These are phyloP conservation scores for Diachasmimorpha longicaudata DNA, from an alignment of 1,140 invertebrate species.

Conservation along the genomic window DNA sequence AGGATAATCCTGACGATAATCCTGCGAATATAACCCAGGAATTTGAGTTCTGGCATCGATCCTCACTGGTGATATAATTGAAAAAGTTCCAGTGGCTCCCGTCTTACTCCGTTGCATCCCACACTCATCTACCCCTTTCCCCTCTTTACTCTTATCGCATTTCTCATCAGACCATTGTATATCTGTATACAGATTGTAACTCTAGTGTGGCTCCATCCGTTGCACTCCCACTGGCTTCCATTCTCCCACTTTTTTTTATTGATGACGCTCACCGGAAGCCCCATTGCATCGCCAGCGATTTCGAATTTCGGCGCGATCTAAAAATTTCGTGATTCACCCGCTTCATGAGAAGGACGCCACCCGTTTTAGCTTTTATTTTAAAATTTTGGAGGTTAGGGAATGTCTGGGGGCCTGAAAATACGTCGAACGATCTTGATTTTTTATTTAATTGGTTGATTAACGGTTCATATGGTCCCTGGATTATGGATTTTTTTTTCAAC, in stretches of 20 bases:
- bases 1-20: constrained; percentile 48
- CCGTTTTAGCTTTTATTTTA: too few relatives aligned
- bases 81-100: constrained; percentile 39
- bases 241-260: not conserved
- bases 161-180: not conserved
- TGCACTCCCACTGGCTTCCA: not conserved
- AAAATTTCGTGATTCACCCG: too few relatives aligned
- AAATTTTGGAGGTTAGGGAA: too few relatives aligned
- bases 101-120: not conserved
- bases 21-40: constrained; percentile 45
- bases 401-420: too few relatives aligned
- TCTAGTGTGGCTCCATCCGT: not conserved
- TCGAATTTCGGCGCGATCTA: not conserved
- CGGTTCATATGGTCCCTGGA: too few relatives aligned
- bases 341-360: too few relatives aligned
- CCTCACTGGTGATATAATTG: constrained; percentile 40
- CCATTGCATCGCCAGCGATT: not conserved
- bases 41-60: constrained; percentile 49
- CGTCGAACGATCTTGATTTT: too few relatives aligned
- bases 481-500: too few relatives aligned
- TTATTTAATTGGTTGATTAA: too few relatives aligned
- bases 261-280: not conserved
- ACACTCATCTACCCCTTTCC: not conserved
- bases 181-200: not conserved
- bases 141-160: too few relatives aligned